Base-by-base conservation (phyloP, 2,797 vertebrate species). In the Propithecus deckenii region DNA sequence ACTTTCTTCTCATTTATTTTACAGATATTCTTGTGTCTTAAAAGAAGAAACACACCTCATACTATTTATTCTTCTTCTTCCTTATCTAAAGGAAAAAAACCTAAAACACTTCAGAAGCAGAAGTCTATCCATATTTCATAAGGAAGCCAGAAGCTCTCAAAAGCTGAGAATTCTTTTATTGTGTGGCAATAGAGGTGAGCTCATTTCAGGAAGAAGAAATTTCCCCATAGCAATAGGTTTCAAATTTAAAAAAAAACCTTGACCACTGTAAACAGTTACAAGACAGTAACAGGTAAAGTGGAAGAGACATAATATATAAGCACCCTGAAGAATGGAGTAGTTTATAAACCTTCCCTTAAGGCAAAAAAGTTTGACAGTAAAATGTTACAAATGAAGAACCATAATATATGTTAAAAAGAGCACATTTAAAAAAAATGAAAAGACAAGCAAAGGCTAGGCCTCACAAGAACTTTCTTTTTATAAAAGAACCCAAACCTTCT, bases 61-160 rank as follows among this genome's bases (percentile, higher is more conserved):
- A 63, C 65, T 89, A 88, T 96, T 97, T 97, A 94, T 83, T 95
- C 59, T 13, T 92, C 71, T 79, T 93, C 85, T 83, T 89, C 69
- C 76, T n/a, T 96, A 93, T 83, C 88, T 75, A 89, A 94, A 96
- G 95, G 85, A 72, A 55, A 69, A 94, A 75, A 93, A 87, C 32
- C 84, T 89, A 67, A 96, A 91, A 95, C 63, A 95, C 52, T 97
- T 97, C 89, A 97, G 91, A 98, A 95, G 86, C 92, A 96, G 95
- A 97, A 96, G 48, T 72, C 67, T 86, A 96, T 91, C 67, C 89
- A 91, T 94, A 96, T 97, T 97, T 97, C 95, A 97, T 95, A 85
- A 97, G 89, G 57, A 97, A 97, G 79, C 59, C 83, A 96, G 91
- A 96, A 96, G 76, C 89, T 95, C 94, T 91, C 59, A 63, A 96